Evolutionary conservation across 2,113 vertebrate genomes (phyloP).

Genomic region (Phoenicopterus ruber): DNA sequence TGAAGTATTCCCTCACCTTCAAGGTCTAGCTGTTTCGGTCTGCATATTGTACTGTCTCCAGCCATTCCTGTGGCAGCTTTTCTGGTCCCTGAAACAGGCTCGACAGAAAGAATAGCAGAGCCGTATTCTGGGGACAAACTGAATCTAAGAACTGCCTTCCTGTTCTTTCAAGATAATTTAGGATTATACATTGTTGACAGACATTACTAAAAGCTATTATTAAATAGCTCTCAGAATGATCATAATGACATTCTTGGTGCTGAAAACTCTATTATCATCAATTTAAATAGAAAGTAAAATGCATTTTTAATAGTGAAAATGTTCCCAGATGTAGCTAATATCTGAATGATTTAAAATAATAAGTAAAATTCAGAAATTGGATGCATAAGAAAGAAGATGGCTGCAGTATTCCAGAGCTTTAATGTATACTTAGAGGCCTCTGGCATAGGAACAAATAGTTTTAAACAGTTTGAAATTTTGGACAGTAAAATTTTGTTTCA

Average conservation of each 20-base stretch:
- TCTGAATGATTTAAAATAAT: neutral
- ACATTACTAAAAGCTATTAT: neutral
- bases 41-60: neutral
- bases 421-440: neutral
- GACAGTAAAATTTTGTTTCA: neutral
- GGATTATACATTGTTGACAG: neutral
- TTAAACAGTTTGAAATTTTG: neutral
- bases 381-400: neutral
- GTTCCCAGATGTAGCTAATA: neutral
- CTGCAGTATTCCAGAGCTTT: neutral
- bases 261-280: neutral
- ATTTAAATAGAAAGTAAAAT: neutral
- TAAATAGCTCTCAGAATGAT: neutral
- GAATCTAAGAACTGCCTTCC: neutral
- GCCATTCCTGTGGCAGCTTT: neutral
- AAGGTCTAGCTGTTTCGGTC: neutral
- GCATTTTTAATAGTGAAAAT: neutral
- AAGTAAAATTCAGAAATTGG: neutral
- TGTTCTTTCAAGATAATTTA: slow-evolving; percentile 3
- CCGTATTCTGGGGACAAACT: neutral
- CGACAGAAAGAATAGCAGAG: neutral
- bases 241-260: neutral
- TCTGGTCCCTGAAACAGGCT: neutral
- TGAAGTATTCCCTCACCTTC: neutral
- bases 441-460: neutral